Percentiles rank a stretch among this genome's conserved stretches.
Conservation (phyloP, 2,797 vertebrate species). For the Tragopan temminckii region DNA sequence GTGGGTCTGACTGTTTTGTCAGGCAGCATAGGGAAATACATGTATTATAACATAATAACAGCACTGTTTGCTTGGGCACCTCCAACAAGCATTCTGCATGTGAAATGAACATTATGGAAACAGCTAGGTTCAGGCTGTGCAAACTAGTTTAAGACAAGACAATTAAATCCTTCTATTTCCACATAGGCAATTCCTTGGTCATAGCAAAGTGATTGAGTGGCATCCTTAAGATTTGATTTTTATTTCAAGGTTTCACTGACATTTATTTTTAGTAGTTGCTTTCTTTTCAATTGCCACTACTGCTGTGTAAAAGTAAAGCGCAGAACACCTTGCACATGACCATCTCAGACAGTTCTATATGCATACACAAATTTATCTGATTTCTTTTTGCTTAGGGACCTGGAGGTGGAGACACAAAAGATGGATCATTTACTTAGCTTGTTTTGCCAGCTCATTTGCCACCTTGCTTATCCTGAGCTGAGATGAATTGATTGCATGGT, state of each 20-base stretch:
- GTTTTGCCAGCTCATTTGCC: neutral
- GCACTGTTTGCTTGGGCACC: neutral
- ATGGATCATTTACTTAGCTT: neutral
- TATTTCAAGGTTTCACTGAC: neutral
- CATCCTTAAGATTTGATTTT: neutral
- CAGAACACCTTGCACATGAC: neutral
- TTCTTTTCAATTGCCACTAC: neutral
- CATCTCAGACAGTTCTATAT: neutral
- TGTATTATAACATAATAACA: neutral
- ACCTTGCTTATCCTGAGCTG: neutral
- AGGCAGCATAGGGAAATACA: neutral
- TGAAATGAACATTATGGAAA: neutral
- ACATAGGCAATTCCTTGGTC: neutral
- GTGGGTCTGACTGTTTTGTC: neutral
- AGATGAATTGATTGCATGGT: neutral
- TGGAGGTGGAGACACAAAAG: neutral
- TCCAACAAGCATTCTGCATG: neutral
- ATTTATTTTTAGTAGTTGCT: neutral
- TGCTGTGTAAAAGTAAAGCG: neutral
- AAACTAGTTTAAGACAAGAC: neutral
- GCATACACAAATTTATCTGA: neutral
- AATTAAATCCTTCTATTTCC: neutral
- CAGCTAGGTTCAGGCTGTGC: neutral
- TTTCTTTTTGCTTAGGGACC: neutral
- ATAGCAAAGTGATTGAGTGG: neutral